Evolutionary conservation across 2,113 vertebrate species (phyloP), one percentile per base, ranked within the genome.

Genomic region (Mungos mungo): DNA sequence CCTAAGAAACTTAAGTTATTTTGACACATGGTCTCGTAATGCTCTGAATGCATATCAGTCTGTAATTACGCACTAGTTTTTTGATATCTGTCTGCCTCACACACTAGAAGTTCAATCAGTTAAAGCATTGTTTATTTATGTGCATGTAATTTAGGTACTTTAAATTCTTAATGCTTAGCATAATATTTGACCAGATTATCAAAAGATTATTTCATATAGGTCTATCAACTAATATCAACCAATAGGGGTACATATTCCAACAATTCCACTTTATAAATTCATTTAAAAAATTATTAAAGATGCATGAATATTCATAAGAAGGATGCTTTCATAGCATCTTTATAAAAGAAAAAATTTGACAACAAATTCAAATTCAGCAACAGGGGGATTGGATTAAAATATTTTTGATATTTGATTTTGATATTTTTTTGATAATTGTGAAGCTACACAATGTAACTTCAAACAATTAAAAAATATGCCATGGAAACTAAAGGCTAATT

Each of bases 221-320:
- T 12, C 38, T 69, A 52, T 74, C 18, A 80, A 33, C 18, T 35
- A 38, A 57, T 27, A 65, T 35, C 0, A 83, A 38, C 35, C 2
- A 85, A 5, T 27, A n/a, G 16, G 7, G 1, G 0, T 25, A 21
- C 4, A 12, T 41, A 83, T 1, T 57, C 12, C 0, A 71, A 23
- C 9, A 23, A 82, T 35, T 41, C 5, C 27, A 76, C 23, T 52
- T 87, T 54, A 60, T 83, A 50, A 66, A 54, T 63, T 84, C 1
- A 81, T 47, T 15, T 35, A 84, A 79, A 0, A 0, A 35, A 94
- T 47, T 69, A 13, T 35, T 69, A 72, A 88, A 65, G 27, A 29
- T 84, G 50, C 3, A 31, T 41, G 91, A 77, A 71, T 65, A 47
- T 76, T 82, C 25, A 95, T 38, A 38, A 81, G 4, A 79, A 72